Conservation (phyloP, 2,888 invertebrate species). For the Palloptera scutellata region DNA sequence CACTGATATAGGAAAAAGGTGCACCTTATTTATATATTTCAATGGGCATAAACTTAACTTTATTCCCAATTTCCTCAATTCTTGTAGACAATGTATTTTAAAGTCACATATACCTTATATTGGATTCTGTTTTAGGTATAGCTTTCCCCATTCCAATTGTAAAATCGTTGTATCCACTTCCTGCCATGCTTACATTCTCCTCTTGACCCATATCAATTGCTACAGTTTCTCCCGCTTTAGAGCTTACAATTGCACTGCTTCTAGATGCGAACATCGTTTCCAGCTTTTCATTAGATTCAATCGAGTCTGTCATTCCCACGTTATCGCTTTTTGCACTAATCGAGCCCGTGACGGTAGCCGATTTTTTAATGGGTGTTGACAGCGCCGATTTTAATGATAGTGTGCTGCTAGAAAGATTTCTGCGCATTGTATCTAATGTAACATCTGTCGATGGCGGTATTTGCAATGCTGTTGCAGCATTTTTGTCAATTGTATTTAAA, state of each 20-base stretch:
- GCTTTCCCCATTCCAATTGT: too few relatives aligned
- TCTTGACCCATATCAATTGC: conserved; percentile 35
- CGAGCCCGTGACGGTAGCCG: conserved; percentile 20
- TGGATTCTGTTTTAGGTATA: too few relatives aligned
- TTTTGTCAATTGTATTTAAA: conserved; percentile 77
- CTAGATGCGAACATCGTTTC: conserved; percentile 36
- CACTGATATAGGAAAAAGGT: too few relatives aligned
- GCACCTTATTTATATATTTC: too few relatives aligned
- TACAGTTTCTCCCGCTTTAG: conserved; percentile 36
- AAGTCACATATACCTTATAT: too few relatives aligned
- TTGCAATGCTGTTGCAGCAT: conserved; percentile 73
- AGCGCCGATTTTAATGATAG: conserved; percentile 50
- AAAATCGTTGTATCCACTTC: too few relatives aligned
- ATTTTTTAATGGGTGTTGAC: conserved; percentile 44
- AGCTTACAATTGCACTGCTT: conserved; percentile 42
- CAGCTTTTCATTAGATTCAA: conserved; percentile 3
- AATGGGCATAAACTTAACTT: too few relatives aligned
- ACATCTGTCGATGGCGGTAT: conserved; percentile 34
- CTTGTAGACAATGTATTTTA: too few relatives aligned
- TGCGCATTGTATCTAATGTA: conserved; percentile 11
- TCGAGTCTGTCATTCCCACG: conserved; percentile 10
- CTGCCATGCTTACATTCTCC: too few relatives aligned
- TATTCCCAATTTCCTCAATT: too few relatives aligned
- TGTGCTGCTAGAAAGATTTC: conserved; percentile 48
- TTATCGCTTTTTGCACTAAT: conserved; percentile 45